phyloP scores from a whole-genome alignment of 2,113 vertebrate genomes.

The Rhynchomys soricoides region DNA sequence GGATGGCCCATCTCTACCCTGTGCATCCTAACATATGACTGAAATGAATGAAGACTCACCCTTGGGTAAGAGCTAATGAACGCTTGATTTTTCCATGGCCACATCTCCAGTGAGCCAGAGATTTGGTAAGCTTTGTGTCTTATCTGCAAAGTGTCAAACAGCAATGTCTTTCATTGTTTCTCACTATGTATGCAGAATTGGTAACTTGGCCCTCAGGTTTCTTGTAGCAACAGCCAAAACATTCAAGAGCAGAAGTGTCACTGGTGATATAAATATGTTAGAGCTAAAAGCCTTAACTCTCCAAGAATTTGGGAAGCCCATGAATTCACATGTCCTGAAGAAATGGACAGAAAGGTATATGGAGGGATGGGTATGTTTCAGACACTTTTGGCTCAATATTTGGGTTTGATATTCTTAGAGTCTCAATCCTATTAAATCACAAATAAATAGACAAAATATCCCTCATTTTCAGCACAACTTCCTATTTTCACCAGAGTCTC shows the following conservation, averaged over 20 bases:
- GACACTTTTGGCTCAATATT: neutral
- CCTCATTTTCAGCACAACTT: neutral
- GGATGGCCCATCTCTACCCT: neutral
- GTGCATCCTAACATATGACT: neutral
- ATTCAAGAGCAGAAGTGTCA: conserved; percentile 31
- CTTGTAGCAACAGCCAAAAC: conserved; percentile 50
- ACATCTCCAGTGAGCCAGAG: neutral
- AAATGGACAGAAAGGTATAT: neutral
- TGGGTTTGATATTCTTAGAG: neutral
- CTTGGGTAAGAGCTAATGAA: neutral
- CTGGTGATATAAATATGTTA: conserved; percentile 21
- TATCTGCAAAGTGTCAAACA: neutral
- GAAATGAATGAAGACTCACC: neutral
- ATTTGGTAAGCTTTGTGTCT: neutral
- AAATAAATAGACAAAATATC: neutral
- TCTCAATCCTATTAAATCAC: neutral
- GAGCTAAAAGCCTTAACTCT: neutral
- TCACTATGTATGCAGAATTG: neutral
- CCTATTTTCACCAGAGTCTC: neutral
- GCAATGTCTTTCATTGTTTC: neutral
- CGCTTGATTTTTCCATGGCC: neutral
- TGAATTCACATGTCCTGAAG: neutral
- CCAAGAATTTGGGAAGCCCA: neutral
- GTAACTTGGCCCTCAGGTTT: conserved; percentile 8
- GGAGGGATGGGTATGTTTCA: neutral